A percentile compares a stretch with the other conserved stretches of the same genome.
Evolutionary conservation across 1,140 invertebrate species (phyloP).

Genomic region (Sinella curviseta): DNA sequence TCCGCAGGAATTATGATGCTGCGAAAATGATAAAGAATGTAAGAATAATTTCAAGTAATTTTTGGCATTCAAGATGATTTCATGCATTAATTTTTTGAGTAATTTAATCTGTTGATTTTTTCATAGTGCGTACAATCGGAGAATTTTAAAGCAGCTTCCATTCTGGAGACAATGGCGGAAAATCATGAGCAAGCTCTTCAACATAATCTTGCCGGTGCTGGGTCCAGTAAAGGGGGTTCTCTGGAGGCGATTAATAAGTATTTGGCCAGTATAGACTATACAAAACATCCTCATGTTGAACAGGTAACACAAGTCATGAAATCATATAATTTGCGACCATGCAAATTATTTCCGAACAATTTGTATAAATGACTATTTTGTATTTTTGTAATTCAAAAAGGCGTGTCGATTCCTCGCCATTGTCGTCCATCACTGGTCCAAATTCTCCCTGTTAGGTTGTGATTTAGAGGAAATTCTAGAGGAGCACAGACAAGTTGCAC

Average conservation of each 20-base stretch:
- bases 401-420: conserved; percentile 43
- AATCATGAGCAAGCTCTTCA: conserved; percentile 44
- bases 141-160: conserved; percentile 39
- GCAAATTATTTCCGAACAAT: neutral
- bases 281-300: conserved; percentile 31
- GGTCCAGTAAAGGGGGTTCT: conserved; percentile 23
- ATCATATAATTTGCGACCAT: no score
- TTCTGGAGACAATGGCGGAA: conserved; percentile 42
- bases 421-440: conserved; percentile 43
- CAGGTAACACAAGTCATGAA: conserved; percentile 27
- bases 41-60: neutral
- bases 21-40: conserved; percentile 32
- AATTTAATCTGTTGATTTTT: neutral
- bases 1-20: conserved; percentile 37
- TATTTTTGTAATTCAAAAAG: conserved; percentile 33
- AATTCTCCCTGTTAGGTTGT: conserved; percentile 28
- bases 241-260: conserved; percentile 31
- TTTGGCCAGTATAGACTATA: conserved; percentile 18
- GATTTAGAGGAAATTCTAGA: conserved; percentile 44
- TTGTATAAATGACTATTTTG: no score
- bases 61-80: no score
- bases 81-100: neutral
- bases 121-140: conserved; percentile 40
- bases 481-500: conserved; percentile 22
- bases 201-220: conserved; percentile 32